Conservation (phyloP, 1,140 invertebrate genomes). For the Nomia melanderi region DNA sequence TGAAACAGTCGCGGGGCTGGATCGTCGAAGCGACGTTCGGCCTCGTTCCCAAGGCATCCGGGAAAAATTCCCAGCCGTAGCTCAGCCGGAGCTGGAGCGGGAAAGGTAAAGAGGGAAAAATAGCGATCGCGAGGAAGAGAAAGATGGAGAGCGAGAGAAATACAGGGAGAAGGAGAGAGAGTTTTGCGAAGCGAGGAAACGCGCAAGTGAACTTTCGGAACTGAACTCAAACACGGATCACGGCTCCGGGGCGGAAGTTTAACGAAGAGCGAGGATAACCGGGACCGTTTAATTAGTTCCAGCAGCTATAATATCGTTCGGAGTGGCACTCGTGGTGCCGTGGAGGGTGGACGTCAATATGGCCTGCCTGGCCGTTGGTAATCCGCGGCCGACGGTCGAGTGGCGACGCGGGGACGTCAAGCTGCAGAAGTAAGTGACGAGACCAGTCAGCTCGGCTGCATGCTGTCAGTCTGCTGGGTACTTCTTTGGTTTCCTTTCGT, state of each 20-base stretch:
- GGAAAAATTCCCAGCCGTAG: neutral
- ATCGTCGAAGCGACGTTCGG: neutral
- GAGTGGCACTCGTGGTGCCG: conserved; percentile 80
- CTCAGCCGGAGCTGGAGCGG: neutral
- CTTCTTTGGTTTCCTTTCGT: no score
- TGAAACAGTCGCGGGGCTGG: neutral
- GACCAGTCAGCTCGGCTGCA: no score
- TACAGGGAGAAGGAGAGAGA: no score
- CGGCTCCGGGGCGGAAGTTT: conserved; percentile 32
- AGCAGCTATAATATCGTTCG: conserved; percentile 84
- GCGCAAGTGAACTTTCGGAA: conserved; percentile 45
- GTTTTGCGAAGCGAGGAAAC: no score
- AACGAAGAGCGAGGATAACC: conserved; percentile 50
- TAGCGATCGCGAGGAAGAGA: no score
- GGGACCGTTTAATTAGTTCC: conserved; percentile 80
- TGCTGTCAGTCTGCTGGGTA: no score
- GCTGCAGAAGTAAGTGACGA: conserved; percentile 73
- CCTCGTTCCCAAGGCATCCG: neutral
- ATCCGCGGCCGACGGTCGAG: conserved; percentile 80
- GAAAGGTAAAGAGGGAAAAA: no score
- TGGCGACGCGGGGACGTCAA: conserved; percentile 80
- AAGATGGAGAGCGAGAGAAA: no score
- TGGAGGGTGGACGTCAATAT: conserved; percentile 83
- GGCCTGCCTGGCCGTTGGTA: conserved; percentile 83
- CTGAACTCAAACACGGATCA: conserved; percentile 49